Conservation (phyloP, 2,113 vertebrate species). For the Malurus elegans region DNA sequence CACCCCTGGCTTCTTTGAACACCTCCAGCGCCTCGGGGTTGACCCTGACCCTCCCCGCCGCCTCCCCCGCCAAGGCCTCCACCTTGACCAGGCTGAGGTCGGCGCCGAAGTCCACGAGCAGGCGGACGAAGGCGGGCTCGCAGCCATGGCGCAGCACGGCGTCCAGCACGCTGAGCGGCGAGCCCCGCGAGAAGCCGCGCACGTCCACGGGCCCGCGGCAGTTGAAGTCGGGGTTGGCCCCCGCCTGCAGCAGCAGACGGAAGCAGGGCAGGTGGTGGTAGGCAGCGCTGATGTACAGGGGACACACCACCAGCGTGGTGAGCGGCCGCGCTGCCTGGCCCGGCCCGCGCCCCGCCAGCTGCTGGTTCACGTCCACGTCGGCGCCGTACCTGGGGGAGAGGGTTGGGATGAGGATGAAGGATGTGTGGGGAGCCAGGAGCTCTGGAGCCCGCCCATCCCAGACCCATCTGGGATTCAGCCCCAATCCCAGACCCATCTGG, state of each 20-base stretch:
- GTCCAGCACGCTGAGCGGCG: constrained; percentile 87
- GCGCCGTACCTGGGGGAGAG: constrained; percentile 80
- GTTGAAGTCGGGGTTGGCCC: constrained; percentile 92
- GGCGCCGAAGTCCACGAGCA: constrained; percentile 90
- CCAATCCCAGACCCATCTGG: too few species aligned
- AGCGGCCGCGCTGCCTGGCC: constrained; percentile 80
- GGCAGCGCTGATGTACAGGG: constrained; percentile 91
- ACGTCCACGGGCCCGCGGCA: constrained; percentile 85
- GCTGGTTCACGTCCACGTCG: constrained; percentile 90
- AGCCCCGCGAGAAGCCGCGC: constrained; percentile 79
- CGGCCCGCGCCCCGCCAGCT: constrained; percentile 69
- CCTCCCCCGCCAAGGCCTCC: constrained; percentile 74
- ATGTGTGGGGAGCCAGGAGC: rapidly evolving
- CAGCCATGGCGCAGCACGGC: constrained; percentile 89
- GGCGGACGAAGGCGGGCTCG: constrained; percentile 80
- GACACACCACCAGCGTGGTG: constrained; percentile 89
- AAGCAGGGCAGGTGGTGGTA: constrained; percentile 93
- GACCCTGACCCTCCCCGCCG: constrained; percentile 79
- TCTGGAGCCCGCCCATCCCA: too few species aligned
- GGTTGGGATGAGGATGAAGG: neutral
- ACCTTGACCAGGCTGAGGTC: constrained; percentile 82
- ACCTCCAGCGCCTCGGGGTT: constrained; percentile 82
- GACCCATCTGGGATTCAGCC: too few species aligned
- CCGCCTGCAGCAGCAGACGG: constrained; percentile 85
- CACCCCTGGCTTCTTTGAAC: constrained; percentile 86